Base-by-base conservation (phyloP, 2,797 vertebrate species). In the Trachurus trachurus region DNA sequence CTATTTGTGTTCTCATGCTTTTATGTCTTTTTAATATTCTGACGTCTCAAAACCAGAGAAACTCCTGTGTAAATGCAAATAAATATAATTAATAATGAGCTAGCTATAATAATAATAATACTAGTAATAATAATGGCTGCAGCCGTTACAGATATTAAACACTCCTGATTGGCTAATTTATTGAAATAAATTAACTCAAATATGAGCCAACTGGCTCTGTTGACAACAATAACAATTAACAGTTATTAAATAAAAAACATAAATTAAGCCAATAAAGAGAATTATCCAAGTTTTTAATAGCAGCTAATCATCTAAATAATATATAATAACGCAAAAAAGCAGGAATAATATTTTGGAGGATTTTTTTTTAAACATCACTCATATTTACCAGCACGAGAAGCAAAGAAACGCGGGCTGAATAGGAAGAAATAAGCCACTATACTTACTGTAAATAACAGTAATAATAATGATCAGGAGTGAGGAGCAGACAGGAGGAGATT, bases 401-500 rank as follows among this genome's bases (percentile, higher is more conserved):
- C 7, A 17, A 11, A 40, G n/a, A 42, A 68, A 52, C 9, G 37
- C 6, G 5, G 9, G 16, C 0, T 11, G 44, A 73, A 45, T 13
- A 26, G 26, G 39, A 47, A 61, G 40, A 17, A 59, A 67, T 15
- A 19, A 47, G 52, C 26, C 17, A 2, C 37, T 19, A 13, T 31
- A 76, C 78, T 80, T 64, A 74, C 81, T 84, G 77, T 81, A 81
- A 80, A 74, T 62, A 84, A 66, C 42, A 74, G 52, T 66, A 66
- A 80, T 45, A 63, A 50, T 65, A 49, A 49, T 26, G 69, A 85
- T 78, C 56, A 83, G 9, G 53, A 71, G 73, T 73, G 73, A 81
- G 76, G 74, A 42, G 4, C 79, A 83, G 75, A 74, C 81, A 74
- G 13, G 37, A 6, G 80, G 74, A 74, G 49, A 45, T 76, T 63